These are phyloP conservation scores for Drosophila truncata DNA, from an alignment of 1,140 invertebrate genomes.

Conservation along the genomic window DNA sequence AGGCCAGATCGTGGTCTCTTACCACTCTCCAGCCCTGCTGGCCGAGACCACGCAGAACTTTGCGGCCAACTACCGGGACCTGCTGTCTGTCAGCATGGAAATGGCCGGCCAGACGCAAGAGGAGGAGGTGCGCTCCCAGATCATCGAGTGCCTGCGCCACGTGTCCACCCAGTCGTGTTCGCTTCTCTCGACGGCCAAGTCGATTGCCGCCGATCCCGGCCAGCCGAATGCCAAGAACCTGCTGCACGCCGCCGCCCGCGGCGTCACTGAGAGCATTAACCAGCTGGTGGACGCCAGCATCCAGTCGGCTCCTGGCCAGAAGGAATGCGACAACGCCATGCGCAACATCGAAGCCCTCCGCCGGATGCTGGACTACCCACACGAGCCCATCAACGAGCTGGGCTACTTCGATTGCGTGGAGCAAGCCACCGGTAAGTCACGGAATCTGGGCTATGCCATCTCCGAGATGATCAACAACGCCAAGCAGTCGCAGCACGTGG, in stretches of 20 bases:
- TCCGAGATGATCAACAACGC: slow-evolving; percentile 97
- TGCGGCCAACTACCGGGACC: slow-evolving; percentile 91
- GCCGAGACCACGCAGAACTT: slow-evolving; percentile 92
- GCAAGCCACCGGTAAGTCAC: slow-evolving; percentile 96
- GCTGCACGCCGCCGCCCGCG: slow-evolving; percentile 92
- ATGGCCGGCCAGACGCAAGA: slow-evolving; percentile 93
- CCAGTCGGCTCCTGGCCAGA: slow-evolving; percentile 95
- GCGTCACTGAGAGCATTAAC: slow-evolving; percentile 97
- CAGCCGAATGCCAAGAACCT: slow-evolving; percentile 96
- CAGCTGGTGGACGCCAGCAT: slow-evolving; percentile 94
- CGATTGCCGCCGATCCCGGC: slow-evolving; percentile 94
- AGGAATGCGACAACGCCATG: slow-evolving; percentile 98
- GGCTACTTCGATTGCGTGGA: slow-evolving; percentile 98
- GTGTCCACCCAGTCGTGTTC: slow-evolving; percentile 95
- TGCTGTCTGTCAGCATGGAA: slow-evolving; percentile 92
- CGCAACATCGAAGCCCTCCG: slow-evolving; percentile 95
- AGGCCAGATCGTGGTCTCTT: slow-evolving; percentile 91
- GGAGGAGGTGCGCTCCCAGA: slow-evolving; percentile 89
- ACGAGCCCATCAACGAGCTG: slow-evolving; percentile 94
- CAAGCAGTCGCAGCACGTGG: slow-evolving; percentile 94
- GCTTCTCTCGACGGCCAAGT: slow-evolving; percentile 94
- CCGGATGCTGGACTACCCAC: slow-evolving; percentile 93
- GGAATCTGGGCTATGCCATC: slow-evolving; percentile 94
- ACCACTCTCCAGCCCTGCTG: slow-evolving; percentile 88
- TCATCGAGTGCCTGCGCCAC: slow-evolving; percentile 94